Conservation (phyloP, 2,113 vertebrate genomes). For the Chionodraco myersi region DNA sequence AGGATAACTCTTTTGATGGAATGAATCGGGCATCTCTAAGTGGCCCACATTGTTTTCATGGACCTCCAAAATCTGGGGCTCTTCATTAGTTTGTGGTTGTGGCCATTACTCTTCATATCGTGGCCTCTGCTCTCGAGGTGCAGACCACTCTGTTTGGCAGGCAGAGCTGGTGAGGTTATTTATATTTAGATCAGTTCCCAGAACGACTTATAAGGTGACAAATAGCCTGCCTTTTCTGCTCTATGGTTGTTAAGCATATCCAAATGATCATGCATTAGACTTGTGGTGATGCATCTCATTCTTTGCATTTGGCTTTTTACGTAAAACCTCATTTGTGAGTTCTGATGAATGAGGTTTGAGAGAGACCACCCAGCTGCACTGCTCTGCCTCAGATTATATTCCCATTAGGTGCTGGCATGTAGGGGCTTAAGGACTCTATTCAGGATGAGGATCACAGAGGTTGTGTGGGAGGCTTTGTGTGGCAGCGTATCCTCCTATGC, state of each 20-base stretch:
- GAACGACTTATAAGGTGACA: slow-evolving; percentile 23
- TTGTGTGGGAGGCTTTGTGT: slow-evolving; percentile 36
- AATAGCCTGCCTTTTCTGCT: slow-evolving; percentile 3
- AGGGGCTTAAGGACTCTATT: slow-evolving; percentile 23
- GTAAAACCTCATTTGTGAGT: slow-evolving; percentile 32
- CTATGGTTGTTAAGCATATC: not conserved
- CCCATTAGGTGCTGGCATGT: slow-evolving; percentile 54
- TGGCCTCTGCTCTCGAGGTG: slow-evolving; percentile 41
- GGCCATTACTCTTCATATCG: slow-evolving; percentile 43
- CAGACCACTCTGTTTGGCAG: slow-evolving; percentile 46
- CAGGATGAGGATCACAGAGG: slow-evolving; percentile 28
- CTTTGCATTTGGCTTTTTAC: slow-evolving; percentile 11
- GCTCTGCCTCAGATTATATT: slow-evolving; percentile 52
- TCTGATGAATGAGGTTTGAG: slow-evolving; percentile 49
- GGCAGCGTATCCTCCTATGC: slow-evolving; percentile 29
- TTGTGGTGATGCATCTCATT: slow-evolving; percentile 13
- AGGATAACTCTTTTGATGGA: slow-evolving; percentile 52
- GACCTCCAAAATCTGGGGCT: slow-evolving; percentile 56
- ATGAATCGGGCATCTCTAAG: slow-evolving; percentile 48
- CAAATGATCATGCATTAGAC: not conserved
- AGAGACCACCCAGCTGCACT: slow-evolving; percentile 65
- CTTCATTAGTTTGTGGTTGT: slow-evolving; percentile 54
- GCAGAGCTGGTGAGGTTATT: slow-evolving; percentile 18
- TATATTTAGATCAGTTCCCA: slow-evolving; percentile 47
- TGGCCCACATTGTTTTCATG: slow-evolving; percentile 54